A percentile compares a stretch with the other conserved stretches of the same genome.
Evolutionary conservation across 2,113 vertebrate genomes (phyloP).

Genomic region (Oryzias curvinotus): DNA sequence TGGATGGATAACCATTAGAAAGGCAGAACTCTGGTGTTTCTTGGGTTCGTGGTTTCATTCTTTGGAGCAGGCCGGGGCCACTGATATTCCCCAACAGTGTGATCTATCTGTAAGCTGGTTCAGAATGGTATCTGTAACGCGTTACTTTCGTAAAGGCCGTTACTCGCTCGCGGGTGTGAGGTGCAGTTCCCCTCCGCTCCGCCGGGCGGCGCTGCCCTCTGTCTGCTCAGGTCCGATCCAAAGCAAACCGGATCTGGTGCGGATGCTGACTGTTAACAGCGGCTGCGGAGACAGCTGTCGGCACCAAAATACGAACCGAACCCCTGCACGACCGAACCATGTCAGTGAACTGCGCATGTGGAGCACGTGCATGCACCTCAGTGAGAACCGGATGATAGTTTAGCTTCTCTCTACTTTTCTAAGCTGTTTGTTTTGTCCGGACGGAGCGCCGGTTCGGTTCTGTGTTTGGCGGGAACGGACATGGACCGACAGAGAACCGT

Average conservation of each 20-base stretch:
- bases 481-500: no score
- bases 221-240: background rate
- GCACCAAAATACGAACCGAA: background rate
- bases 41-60: no score
- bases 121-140: background rate
- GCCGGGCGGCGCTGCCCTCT: background rate
- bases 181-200: constrained; percentile 16
- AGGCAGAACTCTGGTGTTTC: no score
- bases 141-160: background rate
- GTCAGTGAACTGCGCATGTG: background rate
- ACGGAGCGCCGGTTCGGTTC: no score
- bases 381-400: background rate
- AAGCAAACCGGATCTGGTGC: constrained; percentile 21
- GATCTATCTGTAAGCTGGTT: no score
- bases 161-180: no score
- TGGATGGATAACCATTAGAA: no score
- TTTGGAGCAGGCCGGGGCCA: no score
- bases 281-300: background rate
- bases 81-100: no score
- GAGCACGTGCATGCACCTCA: background rate
- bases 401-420: background rate
- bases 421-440: background rate
- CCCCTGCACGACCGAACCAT: background rate
- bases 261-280: constrained; percentile 43
- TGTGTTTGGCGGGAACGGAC: no score